Conservation (phyloP, 23 tunicate genomes). For the Ascidia mentula region DNA sequence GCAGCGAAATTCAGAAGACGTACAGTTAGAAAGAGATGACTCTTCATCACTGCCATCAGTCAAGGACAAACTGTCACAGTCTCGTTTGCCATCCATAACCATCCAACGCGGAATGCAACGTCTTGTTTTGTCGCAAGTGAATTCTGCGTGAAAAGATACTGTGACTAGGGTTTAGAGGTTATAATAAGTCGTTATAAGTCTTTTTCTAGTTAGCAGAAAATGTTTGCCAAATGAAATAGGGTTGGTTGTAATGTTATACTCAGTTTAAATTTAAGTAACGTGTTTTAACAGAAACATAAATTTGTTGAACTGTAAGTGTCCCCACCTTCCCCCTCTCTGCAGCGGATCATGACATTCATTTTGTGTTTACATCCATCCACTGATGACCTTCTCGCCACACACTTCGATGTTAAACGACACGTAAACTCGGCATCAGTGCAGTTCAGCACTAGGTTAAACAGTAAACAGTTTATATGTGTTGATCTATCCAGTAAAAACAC, state of each 20-base stretch:
- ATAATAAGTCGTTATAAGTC: too few relatives aligned
- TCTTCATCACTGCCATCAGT: constrained; percentile 14
- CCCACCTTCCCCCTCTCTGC: constrained; percentile 4
- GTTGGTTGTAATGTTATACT: too few relatives aligned
- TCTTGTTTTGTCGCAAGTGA: constrained; percentile 1
- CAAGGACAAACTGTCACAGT: not conserved
- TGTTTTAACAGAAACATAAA: too few relatives aligned
- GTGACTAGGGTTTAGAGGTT: too few relatives aligned
- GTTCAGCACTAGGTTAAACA: not conserved
- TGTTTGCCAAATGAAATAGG: too few relatives aligned
- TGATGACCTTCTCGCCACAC: not conserved
- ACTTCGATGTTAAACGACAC: not conserved
- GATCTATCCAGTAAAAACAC: too few relatives aligned
- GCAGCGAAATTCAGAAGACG: not conserved
- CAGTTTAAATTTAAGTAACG: too few relatives aligned
- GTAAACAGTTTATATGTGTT: too few relatives aligned
- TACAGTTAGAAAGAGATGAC: not conserved
- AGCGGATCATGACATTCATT: not conserved
- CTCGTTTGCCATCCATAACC: constrained; percentile 16
- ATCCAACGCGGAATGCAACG: constrained; percentile 23
- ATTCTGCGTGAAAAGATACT: too few relatives aligned
- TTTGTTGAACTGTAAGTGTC: too few relatives aligned
- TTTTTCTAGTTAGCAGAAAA: too few relatives aligned
- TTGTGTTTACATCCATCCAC: not conserved
- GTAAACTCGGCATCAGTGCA: not conserved